Conservation (phyloP, 2,888 invertebrate species). For the Brachyptera risi region DNA sequence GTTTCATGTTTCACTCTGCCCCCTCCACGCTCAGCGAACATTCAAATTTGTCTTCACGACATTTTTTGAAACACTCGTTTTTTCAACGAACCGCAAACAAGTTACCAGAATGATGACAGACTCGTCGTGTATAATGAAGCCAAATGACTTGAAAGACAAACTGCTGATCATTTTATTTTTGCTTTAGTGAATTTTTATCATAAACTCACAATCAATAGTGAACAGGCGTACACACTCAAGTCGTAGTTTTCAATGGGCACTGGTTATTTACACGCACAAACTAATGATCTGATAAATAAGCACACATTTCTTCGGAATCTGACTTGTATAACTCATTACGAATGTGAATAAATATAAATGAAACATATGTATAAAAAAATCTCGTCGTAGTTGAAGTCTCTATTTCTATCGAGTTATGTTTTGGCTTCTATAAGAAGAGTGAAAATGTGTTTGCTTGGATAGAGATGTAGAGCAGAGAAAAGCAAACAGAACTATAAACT, state of each 20-base stretch:
- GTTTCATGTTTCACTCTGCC: neutral
- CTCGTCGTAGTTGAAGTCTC: neutral
- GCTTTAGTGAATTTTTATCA: no score
- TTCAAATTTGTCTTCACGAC: constrained; percentile 16
- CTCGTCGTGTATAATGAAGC: no score
- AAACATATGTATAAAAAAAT: neutral
- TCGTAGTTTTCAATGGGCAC: no score
- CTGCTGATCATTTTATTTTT: no score
- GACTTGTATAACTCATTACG: no score
- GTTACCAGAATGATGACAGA: neutral
- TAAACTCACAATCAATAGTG: no score
- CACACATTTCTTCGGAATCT: no score
- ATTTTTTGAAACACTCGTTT: neutral
- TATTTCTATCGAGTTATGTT: constrained; percentile 14
- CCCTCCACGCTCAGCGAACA: neutral
- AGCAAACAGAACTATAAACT: constrained; percentile 5
- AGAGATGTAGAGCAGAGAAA: neutral
- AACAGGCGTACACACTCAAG: no score
- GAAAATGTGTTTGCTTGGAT: neutral
- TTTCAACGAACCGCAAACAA: no score
- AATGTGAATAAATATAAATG: neutral
- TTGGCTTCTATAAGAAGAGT: constrained; percentile 8
- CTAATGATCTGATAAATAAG: no score
- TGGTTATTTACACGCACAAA: no score
- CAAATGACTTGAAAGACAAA: no score